These are phyloP conservation scores for Nymphalis urticae DNA, from an alignment of 2,888 invertebrate genomes.

Conservation along the genomic window DNA sequence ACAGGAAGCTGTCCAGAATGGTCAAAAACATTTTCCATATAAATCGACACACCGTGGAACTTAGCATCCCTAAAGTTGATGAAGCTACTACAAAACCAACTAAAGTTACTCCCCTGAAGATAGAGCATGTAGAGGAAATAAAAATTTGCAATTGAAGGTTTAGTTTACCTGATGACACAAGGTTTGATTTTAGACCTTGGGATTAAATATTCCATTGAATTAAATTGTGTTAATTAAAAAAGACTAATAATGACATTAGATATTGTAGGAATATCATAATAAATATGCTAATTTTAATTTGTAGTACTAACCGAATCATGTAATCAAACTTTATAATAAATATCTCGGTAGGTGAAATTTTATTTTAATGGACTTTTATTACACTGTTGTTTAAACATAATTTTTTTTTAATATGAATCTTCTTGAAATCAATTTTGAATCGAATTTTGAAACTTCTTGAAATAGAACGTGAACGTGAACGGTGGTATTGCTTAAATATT, in stretches of 20 bases:
- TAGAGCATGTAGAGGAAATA: conserved; percentile 46
- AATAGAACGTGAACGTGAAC: too few relatives aligned
- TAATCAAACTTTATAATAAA: too few relatives aligned
- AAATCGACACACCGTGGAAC: conserved; percentile 65
- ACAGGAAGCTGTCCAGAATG: conserved; percentile 58
- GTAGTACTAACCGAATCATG: too few relatives aligned
- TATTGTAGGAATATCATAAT: too few relatives aligned
- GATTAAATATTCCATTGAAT: too few relatives aligned
- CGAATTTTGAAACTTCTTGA: too few relatives aligned
- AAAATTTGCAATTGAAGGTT: neutral
- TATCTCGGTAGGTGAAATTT: too few relatives aligned
- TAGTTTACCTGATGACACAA: neutral
- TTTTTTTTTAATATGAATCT: too few relatives aligned
- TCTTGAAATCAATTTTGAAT: neutral
- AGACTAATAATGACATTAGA: too few relatives aligned
- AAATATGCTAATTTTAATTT: too few relatives aligned
- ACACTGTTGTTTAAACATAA: neutral
- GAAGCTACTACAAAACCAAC: conserved; percentile 70
- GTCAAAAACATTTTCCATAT: conserved; percentile 69
- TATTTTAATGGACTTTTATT: neutral
- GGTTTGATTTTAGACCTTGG: too few relatives aligned
- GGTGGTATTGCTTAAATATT: conserved; percentile 20
- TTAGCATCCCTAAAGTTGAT: conserved; percentile 61
- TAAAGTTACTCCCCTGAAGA: conserved; percentile 66
- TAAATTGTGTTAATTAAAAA: too few relatives aligned